These are phyloP conservation scores for Pomacea maculata DNA, from an alignment of 1,140 invertebrate species.

Conservation along the genomic window DNA sequence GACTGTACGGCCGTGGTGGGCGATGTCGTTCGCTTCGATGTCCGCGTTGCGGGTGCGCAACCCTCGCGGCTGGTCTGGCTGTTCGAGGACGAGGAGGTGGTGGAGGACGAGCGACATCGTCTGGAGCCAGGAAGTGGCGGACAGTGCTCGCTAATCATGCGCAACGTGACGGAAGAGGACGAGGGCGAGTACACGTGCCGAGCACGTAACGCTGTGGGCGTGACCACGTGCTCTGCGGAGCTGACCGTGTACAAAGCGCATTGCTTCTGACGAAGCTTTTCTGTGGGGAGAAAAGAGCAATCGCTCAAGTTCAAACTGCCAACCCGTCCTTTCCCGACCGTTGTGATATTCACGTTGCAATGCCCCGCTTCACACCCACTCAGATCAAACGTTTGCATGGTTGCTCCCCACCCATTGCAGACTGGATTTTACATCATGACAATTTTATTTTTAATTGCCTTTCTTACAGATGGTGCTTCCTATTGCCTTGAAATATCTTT, in stretches of 20 bases:
- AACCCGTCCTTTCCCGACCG: too few relatives aligned
- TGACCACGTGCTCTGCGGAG: constrained; percentile 73
- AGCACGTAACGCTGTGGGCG: constrained; percentile 86
- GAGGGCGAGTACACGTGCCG: constrained; percentile 89
- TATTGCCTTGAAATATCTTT: too few relatives aligned
- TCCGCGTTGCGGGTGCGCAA: constrained; percentile 59
- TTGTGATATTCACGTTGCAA: too few relatives aligned
- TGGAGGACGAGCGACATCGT: constrained; percentile 37
- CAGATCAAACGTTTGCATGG: too few relatives aligned
- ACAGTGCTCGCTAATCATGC: constrained; percentile 68
- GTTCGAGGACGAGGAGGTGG: constrained; percentile 55
- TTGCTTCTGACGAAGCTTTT: too few relatives aligned
- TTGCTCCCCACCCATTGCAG: too few relatives aligned
- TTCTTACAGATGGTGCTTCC: too few relatives aligned
- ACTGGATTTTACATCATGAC: too few relatives aligned
- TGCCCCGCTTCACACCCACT: too few relatives aligned
- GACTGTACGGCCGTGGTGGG: constrained; percentile 49
- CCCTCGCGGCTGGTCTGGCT: constrained; percentile 62
- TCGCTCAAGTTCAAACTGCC: too few relatives aligned
- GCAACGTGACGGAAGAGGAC: constrained; percentile 81
- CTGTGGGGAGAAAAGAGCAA: too few relatives aligned
- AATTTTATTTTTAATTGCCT: too few relatives aligned
- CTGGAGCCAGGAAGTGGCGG: constrained; percentile 35
- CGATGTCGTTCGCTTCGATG: constrained; percentile 53
- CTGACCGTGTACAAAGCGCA: constrained; percentile 53